Base-by-base conservation (phyloP, 2,113 vertebrate species). In the Rhinogobius similis region DNA sequence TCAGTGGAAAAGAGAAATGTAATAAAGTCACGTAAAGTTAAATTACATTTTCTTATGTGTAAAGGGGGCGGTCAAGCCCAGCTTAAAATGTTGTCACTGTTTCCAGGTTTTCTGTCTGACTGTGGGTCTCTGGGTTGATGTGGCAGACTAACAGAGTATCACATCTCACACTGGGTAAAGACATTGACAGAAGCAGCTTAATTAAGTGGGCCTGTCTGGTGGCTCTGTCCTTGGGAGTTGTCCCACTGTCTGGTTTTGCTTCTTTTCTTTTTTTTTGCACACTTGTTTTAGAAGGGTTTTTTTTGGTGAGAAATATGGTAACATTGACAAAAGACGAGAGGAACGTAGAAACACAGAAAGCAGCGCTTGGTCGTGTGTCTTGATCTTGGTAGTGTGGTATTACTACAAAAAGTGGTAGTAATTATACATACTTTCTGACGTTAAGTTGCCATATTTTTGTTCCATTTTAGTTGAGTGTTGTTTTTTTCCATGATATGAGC, bases 121-220 rank as follows among this genome's bases (percentile, higher is more conserved):
- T 10, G 32, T 53, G 24, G 44, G 24, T 39, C 61, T 66, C 67
- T 62, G 26, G 53, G 24, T 44, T 38, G 62, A 67, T 41, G 14
- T 38, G 26, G 27, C 61, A 63, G 61, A 55, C 50, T 73, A 10
- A 24, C 14, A 23, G 3, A 46, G 62, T 68, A 76, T 81, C 65
- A 71, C 26, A 65, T 82, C 73, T 75, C 82, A 63, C 61, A 67
- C 24, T 12, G 0, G 48, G 18, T 58, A 74, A 64, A 70, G 41
- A 11, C 67, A 78, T 55, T 39, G 62, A 68, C 56, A 65, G 32
- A 29, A 82, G 70, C 55, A 16, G 58, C 59, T 63, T 80, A 77
- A 87, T 87, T 80, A 70, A 75, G 77, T 73, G 67, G 13, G 10
- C 63, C 81, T 73, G 77, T 82, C 79, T 68, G 79, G 65, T 48